These are phyloP conservation scores for Eretmochelys imbricata DNA, from an alignment of 2,113 vertebrate species.

Conservation along the genomic window DNA sequence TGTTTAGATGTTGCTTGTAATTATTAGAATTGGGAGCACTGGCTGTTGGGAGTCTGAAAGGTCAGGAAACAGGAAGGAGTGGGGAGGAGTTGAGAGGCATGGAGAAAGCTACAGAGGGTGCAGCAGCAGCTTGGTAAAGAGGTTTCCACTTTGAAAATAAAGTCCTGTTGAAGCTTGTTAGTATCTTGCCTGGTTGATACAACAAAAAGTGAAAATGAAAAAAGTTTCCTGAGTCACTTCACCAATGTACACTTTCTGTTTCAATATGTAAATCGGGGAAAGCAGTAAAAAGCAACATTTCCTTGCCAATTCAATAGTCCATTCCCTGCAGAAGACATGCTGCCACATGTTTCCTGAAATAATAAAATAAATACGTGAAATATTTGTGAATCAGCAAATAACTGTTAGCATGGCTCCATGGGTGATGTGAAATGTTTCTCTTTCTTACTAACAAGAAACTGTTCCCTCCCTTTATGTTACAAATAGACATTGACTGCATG, in stretches of 20 bases:
- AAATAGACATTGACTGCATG: neutral
- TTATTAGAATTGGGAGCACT: too few relatives aligned
- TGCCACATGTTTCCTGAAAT: neutral
- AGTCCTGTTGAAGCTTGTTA: too few relatives aligned
- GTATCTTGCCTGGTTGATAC: too few relatives aligned
- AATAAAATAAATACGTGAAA: neutral
- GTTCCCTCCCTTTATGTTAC: neutral
- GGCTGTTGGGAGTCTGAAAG: too few relatives aligned
- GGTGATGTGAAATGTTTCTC: neutral
- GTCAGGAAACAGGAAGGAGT: too few relatives aligned
- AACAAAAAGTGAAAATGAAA: constrained; percentile 60
- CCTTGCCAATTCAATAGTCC: neutral
- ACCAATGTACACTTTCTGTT: constrained; percentile 48
- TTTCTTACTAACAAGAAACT: neutral
- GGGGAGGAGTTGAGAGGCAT: too few relatives aligned
- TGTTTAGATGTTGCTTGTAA: too few relatives aligned
- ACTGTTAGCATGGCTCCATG: neutral
- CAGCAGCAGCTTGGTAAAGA: too few relatives aligned
- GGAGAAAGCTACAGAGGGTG: too few relatives aligned
- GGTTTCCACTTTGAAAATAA: too few relatives aligned
- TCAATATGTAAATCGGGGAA: constrained; percentile 48
- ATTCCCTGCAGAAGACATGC: neutral
- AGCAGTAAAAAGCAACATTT: neutral
- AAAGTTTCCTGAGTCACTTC: constrained; percentile 4
- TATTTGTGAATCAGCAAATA: neutral